These are phyloP conservation scores for Melanotus villosus DNA, from an alignment of 2,888 invertebrate genomes.

Conservation along the genomic window DNA sequence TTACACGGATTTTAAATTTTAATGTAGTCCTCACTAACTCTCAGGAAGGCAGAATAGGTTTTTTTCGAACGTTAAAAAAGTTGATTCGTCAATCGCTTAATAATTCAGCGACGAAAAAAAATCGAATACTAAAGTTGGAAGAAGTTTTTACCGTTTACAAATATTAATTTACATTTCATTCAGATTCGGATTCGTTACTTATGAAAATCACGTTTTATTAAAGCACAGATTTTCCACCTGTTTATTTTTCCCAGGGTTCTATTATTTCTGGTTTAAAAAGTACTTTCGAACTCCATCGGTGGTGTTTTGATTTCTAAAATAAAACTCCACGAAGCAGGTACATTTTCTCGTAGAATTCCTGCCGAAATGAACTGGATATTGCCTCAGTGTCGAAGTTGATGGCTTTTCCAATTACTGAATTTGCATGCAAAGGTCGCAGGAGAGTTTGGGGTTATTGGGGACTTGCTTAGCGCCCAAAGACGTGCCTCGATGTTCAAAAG, in stretches of 20 bases:
- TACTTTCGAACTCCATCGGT: neutral
- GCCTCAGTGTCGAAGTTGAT: constrained; percentile 22
- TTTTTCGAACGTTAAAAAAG: neutral
- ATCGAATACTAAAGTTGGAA: too few relatives aligned
- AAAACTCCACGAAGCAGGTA: constrained; percentile 5
- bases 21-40: neutral
- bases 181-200: neutral
- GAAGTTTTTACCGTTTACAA: neutral
- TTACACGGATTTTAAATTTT: constrained; percentile 11
- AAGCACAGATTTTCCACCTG: constrained; percentile 6
- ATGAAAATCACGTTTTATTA: constrained; percentile 1
- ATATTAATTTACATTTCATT: neutral
- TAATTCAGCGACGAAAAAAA: too few relatives aligned
- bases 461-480: constrained; percentile 27
- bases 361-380: constrained; percentile 5
- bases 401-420: constrained; percentile 35
- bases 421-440: constrained; percentile 31
- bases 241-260: constrained; percentile 13
- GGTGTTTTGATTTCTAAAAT: constrained; percentile 11
- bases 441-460: constrained; percentile 29
- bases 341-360: neutral
- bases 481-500: constrained; percentile 19
- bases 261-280: constrained; percentile 15
- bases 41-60: neutral
- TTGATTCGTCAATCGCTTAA: too few relatives aligned